These are phyloP conservation scores for Odocoileus hemionus DNA, from an alignment of 2,113 vertebrate genomes.

Conservation along the genomic window DNA sequence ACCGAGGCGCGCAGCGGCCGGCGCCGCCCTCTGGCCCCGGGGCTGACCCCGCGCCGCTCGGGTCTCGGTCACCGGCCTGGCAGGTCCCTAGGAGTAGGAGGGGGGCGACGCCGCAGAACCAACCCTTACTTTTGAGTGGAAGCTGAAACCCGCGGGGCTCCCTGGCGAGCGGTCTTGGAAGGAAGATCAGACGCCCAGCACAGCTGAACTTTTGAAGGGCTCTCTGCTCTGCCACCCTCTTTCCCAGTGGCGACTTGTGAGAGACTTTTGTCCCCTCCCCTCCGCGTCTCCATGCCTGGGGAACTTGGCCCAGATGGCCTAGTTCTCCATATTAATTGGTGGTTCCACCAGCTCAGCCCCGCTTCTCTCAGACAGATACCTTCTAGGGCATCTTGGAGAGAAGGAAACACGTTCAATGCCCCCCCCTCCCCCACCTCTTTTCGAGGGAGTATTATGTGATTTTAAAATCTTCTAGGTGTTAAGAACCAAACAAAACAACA, in stretches of 20 bases:
- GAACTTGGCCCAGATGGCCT: not conserved
- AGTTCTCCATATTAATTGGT: not conserved
- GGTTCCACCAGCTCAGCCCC: not conserved
- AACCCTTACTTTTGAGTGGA: not conserved
- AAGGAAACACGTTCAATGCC: not conserved
- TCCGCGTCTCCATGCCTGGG: not conserved
- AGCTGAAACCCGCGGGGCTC: not conserved
- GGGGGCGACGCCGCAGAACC: not conserved
- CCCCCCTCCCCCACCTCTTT: not conserved
- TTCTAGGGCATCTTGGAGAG: not conserved
- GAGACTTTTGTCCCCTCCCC: not conserved
- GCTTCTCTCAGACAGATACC: not conserved
- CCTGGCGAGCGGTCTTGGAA: not conserved
- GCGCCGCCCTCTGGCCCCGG: conserved; percentile 24
- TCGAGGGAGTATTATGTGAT: not conserved
- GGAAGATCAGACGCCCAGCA: not conserved
- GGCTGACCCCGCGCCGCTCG: not conserved
- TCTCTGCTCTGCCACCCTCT: not conserved
- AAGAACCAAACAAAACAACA: not conserved
- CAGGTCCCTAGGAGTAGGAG: conserved; percentile 11
- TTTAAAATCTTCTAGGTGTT: not conserved
- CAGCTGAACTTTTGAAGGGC: not conserved
- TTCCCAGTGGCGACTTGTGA: not conserved
- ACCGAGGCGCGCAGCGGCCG: not conserved
- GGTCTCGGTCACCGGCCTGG: not conserved